phyloP scores from a whole-genome alignment of 2,797 vertebrate genomes.

The Numenius phaeopus region DNA sequence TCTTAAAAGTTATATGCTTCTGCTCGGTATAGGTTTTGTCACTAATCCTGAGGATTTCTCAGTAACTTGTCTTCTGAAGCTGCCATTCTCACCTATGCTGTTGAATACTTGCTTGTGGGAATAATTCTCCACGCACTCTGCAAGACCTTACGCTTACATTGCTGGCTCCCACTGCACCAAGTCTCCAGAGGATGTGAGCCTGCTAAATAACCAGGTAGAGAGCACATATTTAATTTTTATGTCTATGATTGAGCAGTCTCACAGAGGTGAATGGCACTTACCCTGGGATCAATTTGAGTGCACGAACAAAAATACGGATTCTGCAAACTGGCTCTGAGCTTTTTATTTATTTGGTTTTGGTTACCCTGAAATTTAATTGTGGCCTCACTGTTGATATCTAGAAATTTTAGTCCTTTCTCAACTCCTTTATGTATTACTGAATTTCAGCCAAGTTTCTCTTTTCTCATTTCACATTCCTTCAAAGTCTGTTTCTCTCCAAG shows the following conservation, averaged over 20 bases:
- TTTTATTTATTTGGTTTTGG: neutral
- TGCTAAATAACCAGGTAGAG: neutral
- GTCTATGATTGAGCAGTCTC: neutral
- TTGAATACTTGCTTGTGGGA: neutral
- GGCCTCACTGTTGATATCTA: neutral
- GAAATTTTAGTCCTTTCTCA: neutral
- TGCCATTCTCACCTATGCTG: fast-evolving
- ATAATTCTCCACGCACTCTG: fast-evolving
- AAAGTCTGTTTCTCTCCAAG: neutral
- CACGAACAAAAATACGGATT: neutral
- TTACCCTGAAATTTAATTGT: neutral
- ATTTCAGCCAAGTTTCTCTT: neutral
- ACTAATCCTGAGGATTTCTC: neutral
- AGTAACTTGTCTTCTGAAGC: neutral
- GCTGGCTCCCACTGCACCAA: neutral
- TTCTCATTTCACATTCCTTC: neutral
- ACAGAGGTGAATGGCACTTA: neutral
- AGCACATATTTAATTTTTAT: neutral
- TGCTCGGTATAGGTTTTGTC: neutral
- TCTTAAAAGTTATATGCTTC: neutral
- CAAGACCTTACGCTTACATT: neutral
- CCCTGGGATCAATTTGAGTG: fast-evolving
- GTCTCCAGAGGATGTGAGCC: neutral
- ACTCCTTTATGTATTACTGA: neutral
- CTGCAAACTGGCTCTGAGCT: neutral